These are phyloP conservation scores for Trachymyrmex septentrionalis DNA, from an alignment of 1,140 invertebrate species.

Conservation along the genomic window DNA sequence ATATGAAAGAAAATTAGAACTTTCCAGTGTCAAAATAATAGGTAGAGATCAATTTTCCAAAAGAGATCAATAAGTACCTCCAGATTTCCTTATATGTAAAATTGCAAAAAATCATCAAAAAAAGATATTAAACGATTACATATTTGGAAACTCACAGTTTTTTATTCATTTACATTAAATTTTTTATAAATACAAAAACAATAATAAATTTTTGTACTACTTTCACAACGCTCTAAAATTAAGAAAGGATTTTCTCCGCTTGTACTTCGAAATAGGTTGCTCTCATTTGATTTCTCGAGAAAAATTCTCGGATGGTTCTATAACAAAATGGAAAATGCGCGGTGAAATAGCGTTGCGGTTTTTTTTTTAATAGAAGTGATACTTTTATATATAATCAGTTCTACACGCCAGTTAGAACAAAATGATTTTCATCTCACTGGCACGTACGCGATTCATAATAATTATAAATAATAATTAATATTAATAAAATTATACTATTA, in stretches of 20 bases:
- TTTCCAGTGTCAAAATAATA: too few species aligned
- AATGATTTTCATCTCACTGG: constrained; percentile 46
- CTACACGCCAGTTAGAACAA: constrained; percentile 59
- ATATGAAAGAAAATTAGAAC: too few species aligned
- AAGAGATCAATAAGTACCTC: too few species aligned
- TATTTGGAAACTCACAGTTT: constrained; percentile 32
- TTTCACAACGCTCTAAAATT: constrained; percentile 60
- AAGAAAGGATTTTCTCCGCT: constrained; percentile 25
- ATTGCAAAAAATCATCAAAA: background rate
- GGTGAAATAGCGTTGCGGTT: constrained; percentile 19
- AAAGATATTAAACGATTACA: background rate
- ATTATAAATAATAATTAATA: constrained; percentile 72
- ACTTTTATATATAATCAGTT: constrained; percentile 74
- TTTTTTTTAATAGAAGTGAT: constrained; percentile 57
- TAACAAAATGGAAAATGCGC: constrained; percentile 28
- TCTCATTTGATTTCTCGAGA: constrained; percentile 37
- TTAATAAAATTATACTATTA: constrained; percentile 48
- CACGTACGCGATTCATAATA: constrained; percentile 36
- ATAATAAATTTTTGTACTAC: constrained; percentile 60
- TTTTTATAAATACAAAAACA: constrained; percentile 64
- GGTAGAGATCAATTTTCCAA: too few species aligned
- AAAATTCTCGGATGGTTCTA: constrained; percentile 20
- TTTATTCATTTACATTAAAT: constrained; percentile 63
- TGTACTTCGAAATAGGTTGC: constrained; percentile 62
- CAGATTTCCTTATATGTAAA: background rate